These are phyloP conservation scores for Poeciliopsis turrubarensis DNA, from an alignment of 2,113 vertebrate species.

Conservation along the genomic window DNA sequence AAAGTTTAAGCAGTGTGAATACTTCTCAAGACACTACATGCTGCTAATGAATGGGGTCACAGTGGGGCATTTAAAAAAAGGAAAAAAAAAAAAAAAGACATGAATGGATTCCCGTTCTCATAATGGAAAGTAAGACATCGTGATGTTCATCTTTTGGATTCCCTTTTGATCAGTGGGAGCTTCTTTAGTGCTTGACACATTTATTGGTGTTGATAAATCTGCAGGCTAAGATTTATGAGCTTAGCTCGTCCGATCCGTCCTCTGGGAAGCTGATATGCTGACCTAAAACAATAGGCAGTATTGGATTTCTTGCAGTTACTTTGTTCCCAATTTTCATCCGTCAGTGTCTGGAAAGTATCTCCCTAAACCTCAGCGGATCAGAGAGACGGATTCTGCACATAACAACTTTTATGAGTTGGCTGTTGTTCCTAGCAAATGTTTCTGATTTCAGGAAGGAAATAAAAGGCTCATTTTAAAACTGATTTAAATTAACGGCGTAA, in stretches of 20 bases:
- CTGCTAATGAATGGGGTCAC: no score
- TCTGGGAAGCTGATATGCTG: not conserved
- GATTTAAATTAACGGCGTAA: no score
- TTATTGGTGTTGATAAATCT: constrained; percentile 16
- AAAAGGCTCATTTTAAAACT: no score
- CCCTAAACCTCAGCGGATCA: not conserved
- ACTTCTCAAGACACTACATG: no score
- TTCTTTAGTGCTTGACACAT: not conserved
- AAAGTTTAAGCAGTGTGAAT: no score
- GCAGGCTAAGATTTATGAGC: not conserved
- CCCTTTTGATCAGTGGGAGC: not conserved
- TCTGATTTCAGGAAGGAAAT: not conserved
- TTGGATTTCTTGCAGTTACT: constrained; percentile 14
- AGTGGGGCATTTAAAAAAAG: no score
- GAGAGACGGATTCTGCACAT: not conserved
- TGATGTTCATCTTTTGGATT: not conserved
- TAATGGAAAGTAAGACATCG: no score
- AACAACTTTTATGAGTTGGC: not conserved
- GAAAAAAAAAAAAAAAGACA: no score
- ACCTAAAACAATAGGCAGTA: not conserved
- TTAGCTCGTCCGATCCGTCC: not conserved
- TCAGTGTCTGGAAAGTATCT: not conserved
- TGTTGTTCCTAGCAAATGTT: not conserved
- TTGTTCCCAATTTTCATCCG: constrained; percentile 35
- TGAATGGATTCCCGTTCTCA: no score